Percentiles rank a stretch among this genome's conserved stretches.
phyloP scores from a whole-genome alignment of 1,140 invertebrate genomes.

The Bradynema listronoti region DNA sequence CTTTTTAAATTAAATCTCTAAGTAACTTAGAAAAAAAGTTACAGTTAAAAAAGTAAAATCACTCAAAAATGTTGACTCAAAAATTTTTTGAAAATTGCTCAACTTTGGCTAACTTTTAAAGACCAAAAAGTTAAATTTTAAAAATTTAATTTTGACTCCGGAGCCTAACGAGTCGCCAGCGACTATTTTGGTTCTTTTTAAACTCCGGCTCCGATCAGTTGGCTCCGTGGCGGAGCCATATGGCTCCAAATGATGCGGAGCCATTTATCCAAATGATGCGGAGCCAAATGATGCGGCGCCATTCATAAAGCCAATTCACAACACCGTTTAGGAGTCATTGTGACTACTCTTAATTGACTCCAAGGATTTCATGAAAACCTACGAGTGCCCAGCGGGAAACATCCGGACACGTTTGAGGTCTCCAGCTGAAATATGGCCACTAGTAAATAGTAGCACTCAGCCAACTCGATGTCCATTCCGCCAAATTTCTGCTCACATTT shows the following conservation, averaged over 20 bases:
- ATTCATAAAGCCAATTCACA: conserved; percentile 10
- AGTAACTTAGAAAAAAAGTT: too few species aligned
- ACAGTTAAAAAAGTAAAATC: too few species aligned
- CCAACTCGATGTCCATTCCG: conserved; percentile 15
- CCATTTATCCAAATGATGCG: too few species aligned
- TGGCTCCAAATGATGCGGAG: too few species aligned
- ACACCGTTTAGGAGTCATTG: neutral
- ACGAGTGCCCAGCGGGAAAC: conserved; percentile 10
- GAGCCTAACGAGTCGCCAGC: too few species aligned
- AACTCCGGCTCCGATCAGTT: neutral
- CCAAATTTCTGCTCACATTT: conserved; percentile 36
- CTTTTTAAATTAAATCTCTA: too few species aligned
- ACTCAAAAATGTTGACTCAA: too few species aligned
- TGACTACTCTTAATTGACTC: neutral
- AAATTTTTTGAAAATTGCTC: too few species aligned
- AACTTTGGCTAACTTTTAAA: too few species aligned
- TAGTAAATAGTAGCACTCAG: conserved; percentile 29
- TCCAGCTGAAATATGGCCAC: conserved; percentile 30
- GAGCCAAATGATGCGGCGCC: too few species aligned
- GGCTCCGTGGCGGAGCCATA: neutral
- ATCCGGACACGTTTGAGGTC: conserved; percentile 1
- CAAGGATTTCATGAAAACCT: conserved; percentile 17
- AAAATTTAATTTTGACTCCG: too few species aligned
- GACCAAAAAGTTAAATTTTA: too few species aligned
- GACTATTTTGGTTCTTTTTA: neutral